These are phyloP conservation scores for Dreissena polymorpha DNA, from an alignment of 1,140 invertebrate genomes.

Conservation along the genomic window DNA sequence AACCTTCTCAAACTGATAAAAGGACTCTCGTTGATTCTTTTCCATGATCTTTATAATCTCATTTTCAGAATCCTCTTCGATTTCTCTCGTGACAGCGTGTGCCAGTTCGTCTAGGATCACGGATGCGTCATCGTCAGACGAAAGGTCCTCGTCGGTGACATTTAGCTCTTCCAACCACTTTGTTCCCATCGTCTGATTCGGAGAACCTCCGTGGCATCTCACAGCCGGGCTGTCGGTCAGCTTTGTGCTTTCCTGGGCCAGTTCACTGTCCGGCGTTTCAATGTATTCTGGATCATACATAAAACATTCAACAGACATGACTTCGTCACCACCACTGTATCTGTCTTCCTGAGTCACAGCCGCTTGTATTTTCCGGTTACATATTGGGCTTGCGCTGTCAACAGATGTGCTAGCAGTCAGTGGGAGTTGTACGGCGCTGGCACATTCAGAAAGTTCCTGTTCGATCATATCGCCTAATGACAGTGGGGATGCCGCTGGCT, in stretches of 20 bases:
- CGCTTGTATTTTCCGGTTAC: too few relatives aligned
- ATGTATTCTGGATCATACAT: conserved; percentile 32
- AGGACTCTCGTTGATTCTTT: conserved; percentile 19
- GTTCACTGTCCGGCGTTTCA: background rate
- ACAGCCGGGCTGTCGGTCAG: background rate
- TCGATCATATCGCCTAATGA: background rate
- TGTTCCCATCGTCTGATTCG: background rate
- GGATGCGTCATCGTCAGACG: background rate
- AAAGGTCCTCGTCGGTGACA: background rate
- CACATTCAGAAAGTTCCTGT: background rate
- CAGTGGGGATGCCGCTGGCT: background rate
- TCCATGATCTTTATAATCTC: background rate
- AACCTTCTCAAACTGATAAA: conserved; percentile 6
- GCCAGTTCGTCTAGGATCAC: background rate
- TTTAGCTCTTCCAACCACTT: background rate
- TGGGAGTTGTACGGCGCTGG: too few relatives aligned
- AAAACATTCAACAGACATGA: conserved; percentile 17
- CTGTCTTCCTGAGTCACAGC: background rate
- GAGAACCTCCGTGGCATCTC: background rate
- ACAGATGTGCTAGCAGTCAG: too few relatives aligned
- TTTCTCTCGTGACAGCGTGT: background rate
- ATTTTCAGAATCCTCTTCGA: background rate
- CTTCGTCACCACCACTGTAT: background rate
- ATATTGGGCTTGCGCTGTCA: too few relatives aligned
- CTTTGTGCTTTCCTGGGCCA: background rate